Evolutionary conservation across 2,888 invertebrate genomes (phyloP).

Genomic region (Barypeithes pellucidus): DNA sequence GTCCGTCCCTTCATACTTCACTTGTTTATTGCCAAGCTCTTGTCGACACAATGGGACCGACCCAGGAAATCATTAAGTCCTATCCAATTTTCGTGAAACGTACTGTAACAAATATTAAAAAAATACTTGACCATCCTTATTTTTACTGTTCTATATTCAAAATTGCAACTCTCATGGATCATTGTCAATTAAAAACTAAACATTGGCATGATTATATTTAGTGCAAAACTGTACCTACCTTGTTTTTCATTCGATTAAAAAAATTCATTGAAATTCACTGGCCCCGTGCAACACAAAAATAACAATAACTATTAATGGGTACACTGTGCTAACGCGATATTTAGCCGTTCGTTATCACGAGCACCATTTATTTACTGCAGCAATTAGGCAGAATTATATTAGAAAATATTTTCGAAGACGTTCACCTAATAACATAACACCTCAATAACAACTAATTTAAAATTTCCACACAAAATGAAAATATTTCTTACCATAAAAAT

Average conservation of each 20-base stretch:
- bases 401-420: not conserved
- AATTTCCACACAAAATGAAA: not conserved
- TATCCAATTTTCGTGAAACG: no score
- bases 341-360: not conserved
- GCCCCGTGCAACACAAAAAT: not conserved
- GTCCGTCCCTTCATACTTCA: no score
- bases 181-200: no score
- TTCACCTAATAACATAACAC: not conserved
- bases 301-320: not conserved
- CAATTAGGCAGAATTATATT: no score
- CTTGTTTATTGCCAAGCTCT: no score
- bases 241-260: constrained; percentile 14
- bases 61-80: no score
- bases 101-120: no score
- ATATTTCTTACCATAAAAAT: not conserved
- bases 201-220: no score
- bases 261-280: constrained; percentile 12
- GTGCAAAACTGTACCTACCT: constrained; percentile 23
- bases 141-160: no score
- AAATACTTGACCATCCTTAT: no score
- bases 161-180: no score
- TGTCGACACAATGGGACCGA: no score
- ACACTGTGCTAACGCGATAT: not conserved
- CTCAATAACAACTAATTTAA: constrained; percentile 12
- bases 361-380: not conserved